Base-by-base conservation (phyloP, 2,888 invertebrate genomes). In the Pandemis corylana region DNA sequence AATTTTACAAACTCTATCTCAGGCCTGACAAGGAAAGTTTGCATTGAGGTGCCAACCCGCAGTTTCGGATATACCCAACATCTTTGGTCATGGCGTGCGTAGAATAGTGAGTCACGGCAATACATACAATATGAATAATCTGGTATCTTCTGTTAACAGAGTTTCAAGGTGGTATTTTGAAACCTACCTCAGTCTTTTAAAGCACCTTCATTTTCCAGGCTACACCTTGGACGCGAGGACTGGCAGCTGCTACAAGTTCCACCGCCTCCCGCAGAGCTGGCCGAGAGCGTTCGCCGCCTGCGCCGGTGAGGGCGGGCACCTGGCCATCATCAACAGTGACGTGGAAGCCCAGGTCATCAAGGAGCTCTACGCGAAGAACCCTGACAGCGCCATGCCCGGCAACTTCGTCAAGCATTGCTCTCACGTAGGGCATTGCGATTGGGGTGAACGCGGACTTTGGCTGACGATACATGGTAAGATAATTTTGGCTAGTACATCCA, bases 271-370 rank as follows among this genome's bases (percentile, higher is more conserved):
- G 3, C 79, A 84, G 4, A 81, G 80, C 7, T 90, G 87, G 84
- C 79, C 84, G 0, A 78, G 86, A 0, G 90, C 89, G 0, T 83
- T 81, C 79, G 85, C 88, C 83, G 77, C 85, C 1, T 90, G 90
- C 70, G 71, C 81, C 2, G 87, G 86, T 0, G 90, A 90, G 75
- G 88, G 87, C 10, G 89, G 83, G 0, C 75, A 90, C 77, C 81
- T 90, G 42, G 82, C 81, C 42, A 83, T 90, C 72, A 85, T 89
- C 75, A 89, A 90, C 79, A 87, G 82, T 7, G 83, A 84, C 0
- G 36, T 13, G 0, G 89, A 89, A 76, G 81, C 84, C 0, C 56
- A 42, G 66, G 81, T 84, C 0, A 49, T 88, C 0, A 79, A n/a
- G 9, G 81, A 86, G 0, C 69, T 88, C 5, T 85, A 80, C 13